Evolutionary conservation across 2,888 invertebrate species (phyloP).

Genomic region (Temnothorax unifasciatus): DNA sequence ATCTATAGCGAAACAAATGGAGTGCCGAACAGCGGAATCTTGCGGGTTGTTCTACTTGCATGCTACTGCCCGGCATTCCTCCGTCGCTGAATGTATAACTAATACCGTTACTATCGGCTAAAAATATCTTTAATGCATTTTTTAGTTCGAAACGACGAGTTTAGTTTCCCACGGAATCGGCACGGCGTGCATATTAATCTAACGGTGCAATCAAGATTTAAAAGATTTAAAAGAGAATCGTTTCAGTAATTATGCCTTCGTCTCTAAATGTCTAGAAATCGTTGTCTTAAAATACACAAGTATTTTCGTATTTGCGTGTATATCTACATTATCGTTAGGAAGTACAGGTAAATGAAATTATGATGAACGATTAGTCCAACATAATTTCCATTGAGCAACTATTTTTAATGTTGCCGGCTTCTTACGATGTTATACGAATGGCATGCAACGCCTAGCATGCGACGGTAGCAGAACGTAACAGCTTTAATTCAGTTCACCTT

Average conservation of each 20-base stretch:
- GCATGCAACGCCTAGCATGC: conserved; percentile 29
- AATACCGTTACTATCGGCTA: conserved; percentile 49
- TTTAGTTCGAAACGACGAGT: conserved; percentile 26
- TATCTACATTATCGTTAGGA: conserved; percentile 22
- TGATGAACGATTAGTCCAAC: conserved; percentile 38
- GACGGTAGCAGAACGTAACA: background rate
- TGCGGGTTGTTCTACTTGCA: conserved; percentile 43
- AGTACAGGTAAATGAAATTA: conserved; percentile 45
- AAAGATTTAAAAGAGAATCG: background rate
- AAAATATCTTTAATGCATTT: conserved; percentile 53
- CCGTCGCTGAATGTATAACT: conserved; percentile 44
- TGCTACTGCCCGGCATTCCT: conserved; percentile 1
- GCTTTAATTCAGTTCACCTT: conserved; percentile 32
- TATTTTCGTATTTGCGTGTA: conserved; percentile 26
- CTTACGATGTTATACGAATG: conserved; percentile 36
- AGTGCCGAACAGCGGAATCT: conserved; percentile 47
- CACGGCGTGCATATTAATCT: conserved; percentile 3
- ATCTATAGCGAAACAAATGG: conserved; percentile 53
- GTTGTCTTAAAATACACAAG: background rate
- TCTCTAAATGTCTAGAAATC: background rate
- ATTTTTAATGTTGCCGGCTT: conserved; percentile 43
- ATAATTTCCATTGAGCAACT: conserved; percentile 37
- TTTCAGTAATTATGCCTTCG: background rate
- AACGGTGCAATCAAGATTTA: background rate
- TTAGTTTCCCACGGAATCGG: conserved; percentile 16